Conservation (phyloP, 2,888 invertebrate genomes). For the Ichneumon xanthorius region DNA sequence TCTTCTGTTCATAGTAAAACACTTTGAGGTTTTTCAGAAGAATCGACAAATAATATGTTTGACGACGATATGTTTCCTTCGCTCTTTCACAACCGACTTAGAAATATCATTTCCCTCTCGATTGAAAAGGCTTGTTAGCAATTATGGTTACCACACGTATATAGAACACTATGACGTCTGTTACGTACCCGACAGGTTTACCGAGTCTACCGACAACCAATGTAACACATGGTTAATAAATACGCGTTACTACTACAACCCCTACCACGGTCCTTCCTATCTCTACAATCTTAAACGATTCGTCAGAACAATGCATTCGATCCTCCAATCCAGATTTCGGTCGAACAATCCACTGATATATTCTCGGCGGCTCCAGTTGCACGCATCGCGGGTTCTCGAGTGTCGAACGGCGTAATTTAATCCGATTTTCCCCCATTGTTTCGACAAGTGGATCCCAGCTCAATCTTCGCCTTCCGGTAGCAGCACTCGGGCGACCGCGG, state of each 20-base stretch:
- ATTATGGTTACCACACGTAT: no score
- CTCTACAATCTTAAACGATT: not conserved
- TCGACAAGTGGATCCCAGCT: conserved; percentile 41
- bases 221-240: no score
- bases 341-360: not conserved
- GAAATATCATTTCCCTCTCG: not conserved
- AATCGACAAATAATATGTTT: conserved; percentile 41
- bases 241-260: no score
- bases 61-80: conserved; percentile 63
- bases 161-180: no score
- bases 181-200: no score
- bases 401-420: conserved; percentile 50
- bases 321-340: not conserved
- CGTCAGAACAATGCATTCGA: not conserved
- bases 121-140: not conserved
- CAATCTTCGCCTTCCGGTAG: conserved; percentile 18
- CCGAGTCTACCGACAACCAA: no score
- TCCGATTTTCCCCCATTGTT: conserved; percentile 53
- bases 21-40: conserved; percentile 48
- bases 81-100: conserved; percentile 31
- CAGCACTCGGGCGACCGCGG: not conserved
- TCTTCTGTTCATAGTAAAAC: conserved; percentile 46
- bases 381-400: conserved; percentile 14
- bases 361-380: not conserved
- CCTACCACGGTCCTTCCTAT: not conserved